phyloP scores from a whole-genome alignment of 2,113 vertebrate genomes.

The Sinocyclocheilus maitianheensis region DNA sequence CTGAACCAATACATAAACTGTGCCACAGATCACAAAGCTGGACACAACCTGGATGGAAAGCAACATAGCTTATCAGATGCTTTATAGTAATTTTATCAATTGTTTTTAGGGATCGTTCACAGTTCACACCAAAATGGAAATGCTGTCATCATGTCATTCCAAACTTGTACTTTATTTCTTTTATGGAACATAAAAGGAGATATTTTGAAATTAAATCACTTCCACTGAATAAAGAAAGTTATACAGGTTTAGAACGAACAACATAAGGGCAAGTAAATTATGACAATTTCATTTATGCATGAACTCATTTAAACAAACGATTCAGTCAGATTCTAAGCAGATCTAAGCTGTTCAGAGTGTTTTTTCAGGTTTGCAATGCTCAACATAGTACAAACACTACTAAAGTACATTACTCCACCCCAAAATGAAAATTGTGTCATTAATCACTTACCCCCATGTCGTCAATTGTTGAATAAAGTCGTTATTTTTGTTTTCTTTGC shows the following conservation, averaged over 20 bases:
- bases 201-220: neutral
- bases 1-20: conserved; percentile 3
- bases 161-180: neutral
- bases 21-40: neutral
- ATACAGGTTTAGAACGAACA: neutral
- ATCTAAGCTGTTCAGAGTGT: neutral
- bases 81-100: neutral
- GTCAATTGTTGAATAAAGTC: too few species aligned
- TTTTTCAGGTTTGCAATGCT: neutral
- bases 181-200: neutral
- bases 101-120: neutral
- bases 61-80: neutral
- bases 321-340: neutral
- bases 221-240: neutral
- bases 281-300: neutral
- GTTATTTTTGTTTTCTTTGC: too few species aligned
- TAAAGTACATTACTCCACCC: neutral
- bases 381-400: neutral
- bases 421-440: too few species aligned
- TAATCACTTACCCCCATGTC: too few species aligned
- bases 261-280: neutral
- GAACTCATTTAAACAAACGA: neutral
- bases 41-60: neutral
- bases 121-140: neutral
- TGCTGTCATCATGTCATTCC: neutral